Evolutionary conservation across 2,113 vertebrate species (phyloP).

Genomic region (Bothrops jararaca): DNA sequence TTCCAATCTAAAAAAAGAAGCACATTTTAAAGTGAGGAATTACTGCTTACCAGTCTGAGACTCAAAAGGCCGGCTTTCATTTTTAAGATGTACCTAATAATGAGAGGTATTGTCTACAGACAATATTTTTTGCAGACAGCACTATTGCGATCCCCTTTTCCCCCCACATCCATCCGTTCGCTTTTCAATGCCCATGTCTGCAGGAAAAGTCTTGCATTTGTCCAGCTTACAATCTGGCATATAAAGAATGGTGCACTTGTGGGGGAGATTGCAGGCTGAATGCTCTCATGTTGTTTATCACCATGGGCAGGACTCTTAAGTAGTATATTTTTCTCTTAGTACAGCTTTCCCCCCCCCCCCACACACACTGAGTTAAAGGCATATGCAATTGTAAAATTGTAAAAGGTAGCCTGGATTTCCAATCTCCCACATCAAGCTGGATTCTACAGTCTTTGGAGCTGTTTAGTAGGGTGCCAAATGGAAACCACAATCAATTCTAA

Average conservation of each 20-base stretch:
- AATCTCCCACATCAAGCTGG: not conserved
- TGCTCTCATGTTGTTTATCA: not conserved
- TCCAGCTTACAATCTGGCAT: not conserved
- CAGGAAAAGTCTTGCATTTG: no score
- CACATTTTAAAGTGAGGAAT: not conserved
- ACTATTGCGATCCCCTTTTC: not conserved
- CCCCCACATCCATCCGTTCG: not conserved
- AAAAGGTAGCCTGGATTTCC: not conserved
- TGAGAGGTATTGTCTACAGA: not conserved
- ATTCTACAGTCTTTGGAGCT: not conserved
- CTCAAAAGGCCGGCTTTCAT: not conserved
- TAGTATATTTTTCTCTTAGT: not conserved
- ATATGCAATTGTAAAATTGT: not conserved
- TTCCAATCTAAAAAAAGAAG: not conserved
- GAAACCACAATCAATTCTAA: not conserved
- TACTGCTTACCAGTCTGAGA: not conserved
- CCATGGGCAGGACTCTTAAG: not conserved
- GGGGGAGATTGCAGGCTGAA: not conserved
- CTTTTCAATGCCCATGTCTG: not conserved
- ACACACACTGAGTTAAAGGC: not conserved
- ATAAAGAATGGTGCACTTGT: not conserved
- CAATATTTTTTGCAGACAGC: not conserved
- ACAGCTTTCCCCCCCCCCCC: not conserved
- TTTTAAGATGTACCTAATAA: not conserved
- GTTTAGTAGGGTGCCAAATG: not conserved